Base-by-base conservation (phyloP, 2,888 invertebrate genomes). In the Heliconius charithonia region DNA sequence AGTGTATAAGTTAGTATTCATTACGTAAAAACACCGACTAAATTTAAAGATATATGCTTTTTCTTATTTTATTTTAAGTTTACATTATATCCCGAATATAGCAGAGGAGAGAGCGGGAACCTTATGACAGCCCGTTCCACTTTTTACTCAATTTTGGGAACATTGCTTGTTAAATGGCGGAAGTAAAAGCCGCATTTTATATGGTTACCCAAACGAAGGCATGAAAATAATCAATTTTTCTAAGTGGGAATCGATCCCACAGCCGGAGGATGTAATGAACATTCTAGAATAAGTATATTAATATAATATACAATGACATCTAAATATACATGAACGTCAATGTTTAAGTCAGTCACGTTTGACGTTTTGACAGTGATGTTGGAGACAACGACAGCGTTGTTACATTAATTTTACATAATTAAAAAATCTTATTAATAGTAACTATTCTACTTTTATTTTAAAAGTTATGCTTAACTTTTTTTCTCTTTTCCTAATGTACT, bases 291-390 rank as follows among this genome's bases (percentile, higher is more conserved):
- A 16, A n/a, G 27, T 25, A 25, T 13, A 13, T 4, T 13, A 63
- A n/a, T 12, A 13, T 62, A 62, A 62, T 62, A 62, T 25, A 62
- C 4, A 25, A 13, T 29, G 4, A 63, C 25, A 27, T 13, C 12
- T 62, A 63, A 13, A 4, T 63, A 27, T 25, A 66, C 10, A 32
- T 29, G 16, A 56, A 32, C 27, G n/a, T 29, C 71, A 71, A 71
- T 29, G 70, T 16, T 71, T 16, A 65, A 41, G 63, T 37, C 63
- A 51, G 19, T 71, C 32, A 71, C 27, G 62, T 77, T 77, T 51
- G 76, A 63, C 71, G 51, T 77, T 65, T 67, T 71, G 45, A 67
- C 67, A 67, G 22, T 67, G 16, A 37, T 37, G 4, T 22, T 22
- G 22, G n/a, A n/a, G 12, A 67, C n/a, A n/a, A 67, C 9, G 65